phyloP scores from a whole-genome alignment of 2,797 vertebrate species.

The Nannoperca australis region DNA sequence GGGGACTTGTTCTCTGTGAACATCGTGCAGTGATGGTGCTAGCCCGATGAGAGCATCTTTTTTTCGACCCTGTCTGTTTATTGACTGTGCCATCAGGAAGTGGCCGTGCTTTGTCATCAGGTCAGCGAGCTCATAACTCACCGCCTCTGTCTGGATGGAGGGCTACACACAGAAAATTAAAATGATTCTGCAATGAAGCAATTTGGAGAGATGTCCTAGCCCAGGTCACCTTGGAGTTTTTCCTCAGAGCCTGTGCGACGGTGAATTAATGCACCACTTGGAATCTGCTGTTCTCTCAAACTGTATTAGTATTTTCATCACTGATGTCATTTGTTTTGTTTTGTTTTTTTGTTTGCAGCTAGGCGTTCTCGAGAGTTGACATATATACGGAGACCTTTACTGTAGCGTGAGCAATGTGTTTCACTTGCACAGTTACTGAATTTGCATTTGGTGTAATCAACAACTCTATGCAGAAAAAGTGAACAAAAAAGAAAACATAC shows the following conservation, averaged over 20 bases:
- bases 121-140: constrained; percentile 79
- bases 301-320: constrained; percentile 57
- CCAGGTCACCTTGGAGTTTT: constrained; percentile 78
- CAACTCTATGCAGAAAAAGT: constrained; percentile 18
- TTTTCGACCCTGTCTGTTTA: constrained; percentile 75
- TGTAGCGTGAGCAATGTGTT: constrained; percentile 10
- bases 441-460: constrained; percentile 29
- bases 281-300: constrained; percentile 53
- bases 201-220: constrained; percentile 71
- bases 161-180: constrained; percentile 76
- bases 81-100: constrained; percentile 79
- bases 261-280: constrained; percentile 67
- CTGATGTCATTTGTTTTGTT: constrained; percentile 34
- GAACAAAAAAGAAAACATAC: constrained; percentile 5
- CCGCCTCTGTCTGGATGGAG: constrained; percentile 59
- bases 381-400: constrained; percentile 6
- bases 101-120: constrained; percentile 83
- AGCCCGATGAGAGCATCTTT: constrained; percentile 62
- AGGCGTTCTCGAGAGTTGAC: constrained; percentile 23
- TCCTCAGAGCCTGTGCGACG: constrained; percentile 47
- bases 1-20: constrained; percentile 40
- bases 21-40: constrained; percentile 30
- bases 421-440: constrained; percentile 43
- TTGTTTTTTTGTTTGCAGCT: constrained; percentile 21
- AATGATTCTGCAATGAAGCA: constrained; percentile 83